These are phyloP conservation scores for Hippasteria phrygiana DNA, from an alignment of 53 echinoderm and acorn worm genomes.

Conservation along the genomic window DNA sequence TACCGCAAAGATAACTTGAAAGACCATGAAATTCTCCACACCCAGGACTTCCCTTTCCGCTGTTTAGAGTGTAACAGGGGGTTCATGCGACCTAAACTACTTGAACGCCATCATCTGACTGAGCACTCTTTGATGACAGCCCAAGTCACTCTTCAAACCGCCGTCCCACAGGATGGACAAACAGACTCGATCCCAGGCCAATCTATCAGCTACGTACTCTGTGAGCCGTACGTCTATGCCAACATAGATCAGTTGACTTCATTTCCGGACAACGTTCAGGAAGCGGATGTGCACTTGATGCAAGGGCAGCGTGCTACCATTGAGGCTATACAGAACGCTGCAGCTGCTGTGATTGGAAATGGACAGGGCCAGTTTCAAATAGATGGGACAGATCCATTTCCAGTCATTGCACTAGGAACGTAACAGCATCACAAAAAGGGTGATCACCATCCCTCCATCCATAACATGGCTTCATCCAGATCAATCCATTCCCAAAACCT, in stretches of 20 bases:
- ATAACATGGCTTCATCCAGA: no score
- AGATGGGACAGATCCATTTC: conserved; percentile 25
- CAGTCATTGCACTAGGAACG: conserved; percentile 47
- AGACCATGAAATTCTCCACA: conserved; percentile 92
- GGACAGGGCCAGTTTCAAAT: conserved; percentile 48
- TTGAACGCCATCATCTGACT: conserved; percentile 70
- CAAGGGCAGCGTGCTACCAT: conserved; percentile 23
- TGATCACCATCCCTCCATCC: no score
- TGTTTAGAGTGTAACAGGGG: conserved; percentile 86
- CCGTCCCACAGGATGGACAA: conserved; percentile 10
- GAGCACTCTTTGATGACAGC: conserved; percentile 70
- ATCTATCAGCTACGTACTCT: conserved; percentile 61
- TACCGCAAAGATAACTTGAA: conserved; percentile 88
- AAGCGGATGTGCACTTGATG: conserved; percentile 48
- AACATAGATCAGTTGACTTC: conserved; percentile 46
- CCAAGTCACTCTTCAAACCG: conserved; percentile 52
- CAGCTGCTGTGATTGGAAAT: conserved; percentile 47
- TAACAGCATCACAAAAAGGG: not conserved
- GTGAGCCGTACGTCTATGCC: conserved; percentile 59
- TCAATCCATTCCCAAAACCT: no score
- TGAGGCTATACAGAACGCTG: conserved; percentile 44
- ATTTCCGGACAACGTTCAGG: conserved; percentile 38
- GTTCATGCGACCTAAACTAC: conserved; percentile 89
- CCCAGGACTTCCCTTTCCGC: conserved; percentile 83
- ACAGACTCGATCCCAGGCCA: conserved; percentile 16